Conservation (phyloP, 2,797 vertebrate species). For the Mastacembelus armatus region DNA sequence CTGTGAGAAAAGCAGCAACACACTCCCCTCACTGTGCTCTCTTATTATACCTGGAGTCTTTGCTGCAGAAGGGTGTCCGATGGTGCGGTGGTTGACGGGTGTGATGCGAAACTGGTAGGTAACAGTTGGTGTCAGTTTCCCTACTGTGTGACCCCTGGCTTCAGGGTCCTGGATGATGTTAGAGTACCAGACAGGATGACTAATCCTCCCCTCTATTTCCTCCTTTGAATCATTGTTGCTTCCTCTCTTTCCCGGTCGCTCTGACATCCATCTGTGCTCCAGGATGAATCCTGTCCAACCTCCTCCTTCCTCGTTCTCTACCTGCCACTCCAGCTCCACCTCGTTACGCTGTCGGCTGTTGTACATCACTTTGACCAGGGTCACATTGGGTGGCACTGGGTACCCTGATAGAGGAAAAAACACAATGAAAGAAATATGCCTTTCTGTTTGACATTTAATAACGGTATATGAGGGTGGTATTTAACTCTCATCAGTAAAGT, state of each 20-base stretch:
- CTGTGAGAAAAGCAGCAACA: no score
- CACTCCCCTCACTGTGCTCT: conserved; percentile 13
- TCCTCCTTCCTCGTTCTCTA: conserved; percentile 56
- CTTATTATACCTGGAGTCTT: conserved; percentile 90
- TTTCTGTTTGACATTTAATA: no score
- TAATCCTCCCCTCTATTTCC: conserved; percentile 22
- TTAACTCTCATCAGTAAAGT: no score
- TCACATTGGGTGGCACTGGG: conserved; percentile 90
- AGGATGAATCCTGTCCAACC: conserved; percentile 89
- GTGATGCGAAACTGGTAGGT: conserved; percentile 88
- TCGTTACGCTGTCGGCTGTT: conserved; percentile 83
- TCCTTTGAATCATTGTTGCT: conserved; percentile 40
- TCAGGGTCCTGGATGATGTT: conserved; percentile 82
- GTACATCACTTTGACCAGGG: conserved; percentile 88
- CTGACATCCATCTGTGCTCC: conserved; percentile 77
- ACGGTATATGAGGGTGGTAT: background rate
- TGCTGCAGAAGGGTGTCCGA: conserved; percentile 88
- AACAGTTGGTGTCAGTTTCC: conserved; percentile 83
- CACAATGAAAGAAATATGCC: conserved; percentile 38
- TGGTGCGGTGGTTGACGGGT: conserved; percentile 89
- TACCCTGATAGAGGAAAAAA: conserved; percentile 78
- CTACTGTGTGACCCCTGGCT: conserved; percentile 80
- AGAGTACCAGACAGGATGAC: conserved; percentile 82
- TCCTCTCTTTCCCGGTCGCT: conserved; percentile 38
- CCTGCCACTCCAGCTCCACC: conserved; percentile 89